Conservation (phyloP, 2,113 vertebrate genomes). For the Oncorhynchus keta region DNA sequence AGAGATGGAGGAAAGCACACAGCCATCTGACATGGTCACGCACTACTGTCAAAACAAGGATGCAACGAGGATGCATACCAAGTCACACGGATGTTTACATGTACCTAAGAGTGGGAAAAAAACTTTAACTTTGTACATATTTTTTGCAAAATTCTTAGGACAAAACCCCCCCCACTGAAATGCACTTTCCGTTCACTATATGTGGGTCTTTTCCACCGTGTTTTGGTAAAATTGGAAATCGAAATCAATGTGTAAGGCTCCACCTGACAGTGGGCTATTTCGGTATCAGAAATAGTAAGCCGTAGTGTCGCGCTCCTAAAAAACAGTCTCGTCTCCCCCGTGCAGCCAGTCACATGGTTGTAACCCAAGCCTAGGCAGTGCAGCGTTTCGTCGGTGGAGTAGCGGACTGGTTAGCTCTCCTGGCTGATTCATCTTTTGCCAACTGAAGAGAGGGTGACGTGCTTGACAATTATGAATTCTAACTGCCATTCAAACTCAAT, state of each 20-base stretch:
- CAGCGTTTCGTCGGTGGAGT: neutral
- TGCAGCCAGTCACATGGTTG: conserved; percentile 68
- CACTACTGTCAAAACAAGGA: conserved; percentile 15
- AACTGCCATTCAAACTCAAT: neutral
- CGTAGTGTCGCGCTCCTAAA: conserved; percentile 50
- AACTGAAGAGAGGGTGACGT: neutral
- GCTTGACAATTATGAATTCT: neutral
- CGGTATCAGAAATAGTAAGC: conserved; percentile 69
- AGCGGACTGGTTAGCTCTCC: neutral
- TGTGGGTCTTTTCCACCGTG: conserved; percentile 49
- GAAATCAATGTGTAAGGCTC: conserved; percentile 63
- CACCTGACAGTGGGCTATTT: conserved; percentile 81
- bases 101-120: conserved; percentile 18
- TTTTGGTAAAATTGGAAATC: conserved; percentile 71
- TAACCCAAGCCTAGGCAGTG: conserved; percentile 65
- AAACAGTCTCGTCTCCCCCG: conserved; percentile 50
- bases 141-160: conserved; percentile 45
- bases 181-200: conserved; percentile 65
- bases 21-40: conserved; percentile 50
- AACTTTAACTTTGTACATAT: conserved; percentile 54
- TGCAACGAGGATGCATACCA: conserved; percentile 16
- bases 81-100: conserved; percentile 66
- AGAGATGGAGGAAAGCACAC: conserved; percentile 75
- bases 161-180: conserved; percentile 34
- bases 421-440: neutral